phyloP scores from a whole-genome alignment of 2,888 invertebrate species.

The Amblyjoppa fuscipennis region DNA sequence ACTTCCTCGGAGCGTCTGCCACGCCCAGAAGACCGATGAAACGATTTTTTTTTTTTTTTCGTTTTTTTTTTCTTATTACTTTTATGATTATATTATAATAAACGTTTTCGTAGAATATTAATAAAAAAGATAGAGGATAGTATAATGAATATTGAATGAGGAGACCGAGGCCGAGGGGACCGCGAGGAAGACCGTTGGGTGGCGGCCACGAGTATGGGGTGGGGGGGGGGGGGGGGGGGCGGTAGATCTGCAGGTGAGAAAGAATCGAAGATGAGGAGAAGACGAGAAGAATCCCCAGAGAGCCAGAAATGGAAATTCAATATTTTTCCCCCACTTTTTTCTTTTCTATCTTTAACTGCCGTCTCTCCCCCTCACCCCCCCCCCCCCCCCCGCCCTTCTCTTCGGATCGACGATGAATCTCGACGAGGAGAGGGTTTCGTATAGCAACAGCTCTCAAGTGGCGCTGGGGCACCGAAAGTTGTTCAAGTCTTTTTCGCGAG shows the following conservation, averaged over 20 bases:
- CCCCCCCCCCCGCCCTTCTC: not conserved
- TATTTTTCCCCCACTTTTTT: conserved; percentile 36
- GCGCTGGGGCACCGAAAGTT: conserved; percentile 53
- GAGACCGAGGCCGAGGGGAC: not conserved
- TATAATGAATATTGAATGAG: conserved; percentile 59
- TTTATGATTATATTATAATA: conserved; percentile 59
- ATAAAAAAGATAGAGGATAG: conserved; percentile 54
- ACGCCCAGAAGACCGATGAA: conserved; percentile 38
- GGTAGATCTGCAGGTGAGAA: conserved; percentile 33
- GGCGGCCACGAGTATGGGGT: not conserved
- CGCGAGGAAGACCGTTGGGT: not conserved
- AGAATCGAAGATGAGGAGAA: conserved; percentile 31
- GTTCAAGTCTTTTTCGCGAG: conserved; percentile 52
- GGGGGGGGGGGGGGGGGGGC: not conserved
- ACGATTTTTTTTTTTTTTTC: conserved; percentile 18
- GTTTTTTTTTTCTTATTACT: conserved; percentile 15
- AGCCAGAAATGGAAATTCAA: conserved; percentile 61
- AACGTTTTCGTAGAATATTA: conserved; percentile 61
- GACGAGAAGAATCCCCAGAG: conserved; percentile 17
- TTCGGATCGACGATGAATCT: conserved; percentile 49
- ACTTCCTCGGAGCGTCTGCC: conserved; percentile 49
- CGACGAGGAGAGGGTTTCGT: conserved; percentile 45
- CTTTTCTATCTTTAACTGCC: conserved; percentile 30
- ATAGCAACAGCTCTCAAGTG: conserved; percentile 57
- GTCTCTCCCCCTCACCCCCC: conserved; percentile 61